Base-by-base conservation (phyloP, 2,797 vertebrate genomes). In the Phrynocephalus forsythii region DNA sequence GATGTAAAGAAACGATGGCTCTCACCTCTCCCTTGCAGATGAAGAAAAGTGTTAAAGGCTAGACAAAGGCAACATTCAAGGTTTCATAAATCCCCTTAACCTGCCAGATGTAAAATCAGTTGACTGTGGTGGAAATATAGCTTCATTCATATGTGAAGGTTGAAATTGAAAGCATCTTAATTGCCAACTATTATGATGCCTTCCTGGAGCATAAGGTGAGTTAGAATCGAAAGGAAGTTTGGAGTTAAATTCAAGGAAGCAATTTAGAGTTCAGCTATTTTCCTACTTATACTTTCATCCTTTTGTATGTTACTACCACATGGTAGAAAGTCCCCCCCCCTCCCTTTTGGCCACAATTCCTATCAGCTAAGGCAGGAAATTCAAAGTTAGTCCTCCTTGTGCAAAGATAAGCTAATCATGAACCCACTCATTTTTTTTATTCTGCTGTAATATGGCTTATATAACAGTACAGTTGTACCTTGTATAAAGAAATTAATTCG, bases 101-200 rank as follows among this genome's bases (percentile, higher is more conserved):
- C 85, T 90, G 80, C 91, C 94, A 96, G 92, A 95, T 96, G 94
- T 93, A 95, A 96, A 97, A 95, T 93, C 92, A 96, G 94, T 96
- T 94, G 93, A 80, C 28, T 92, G 22, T 79, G 38, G 80, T 92
- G 94, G 87, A 96, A 94, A 92, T 94, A 93, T 77, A 69, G 84
- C 28, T 84, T 92, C 90, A 28, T 95, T 95, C 94, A 95, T 44
- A 44, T 44, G 38, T 95, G 95, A 95, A 94, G 3, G 0, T 90
- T 73, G 87, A 67, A 88, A 80, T 90, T 73, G 87, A 67, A 88
- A 80, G 44, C 85, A 91, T 93, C 92, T 87, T 90, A 93, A 94
- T 86, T 91, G n/a, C 84, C 85, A 94, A 38, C 75, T 88, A 28
- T 76, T 91, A 69, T 73, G 84, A 80, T 91, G 77, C 78, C 92